Conservation (phyloP, 2,113 vertebrate species). For the Manacus vitellinus region DNA sequence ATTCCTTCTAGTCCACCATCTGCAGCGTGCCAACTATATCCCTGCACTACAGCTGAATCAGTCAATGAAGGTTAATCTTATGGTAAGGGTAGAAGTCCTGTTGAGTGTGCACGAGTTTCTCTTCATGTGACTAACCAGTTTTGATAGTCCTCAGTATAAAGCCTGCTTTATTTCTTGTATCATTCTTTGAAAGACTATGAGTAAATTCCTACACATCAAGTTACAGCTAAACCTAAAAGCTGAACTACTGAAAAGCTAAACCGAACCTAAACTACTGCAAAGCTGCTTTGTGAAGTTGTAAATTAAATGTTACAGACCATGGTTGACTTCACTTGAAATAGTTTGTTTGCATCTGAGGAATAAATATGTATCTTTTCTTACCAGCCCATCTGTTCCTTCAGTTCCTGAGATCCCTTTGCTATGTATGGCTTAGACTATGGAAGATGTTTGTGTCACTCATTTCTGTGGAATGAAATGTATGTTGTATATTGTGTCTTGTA, state of each 20-base stretch:
- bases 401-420: background rate
- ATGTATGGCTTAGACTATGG: fast-evolving
- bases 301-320: background rate
- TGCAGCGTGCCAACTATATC: conserved; percentile 90
- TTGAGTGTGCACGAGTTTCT: background rate
- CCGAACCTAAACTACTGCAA: no score
- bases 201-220: no score
- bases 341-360: background rate
- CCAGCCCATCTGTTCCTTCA: background rate
- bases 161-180: background rate
- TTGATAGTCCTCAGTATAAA: background rate
- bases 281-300: background rate
- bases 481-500: background rate
- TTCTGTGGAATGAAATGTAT: background rate
- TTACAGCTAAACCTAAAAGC: no score
- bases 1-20: conserved; percentile 89
- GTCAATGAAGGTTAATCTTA: conserved; percentile 74
- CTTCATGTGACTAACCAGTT: background rate
- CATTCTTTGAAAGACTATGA: background rate
- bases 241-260: no score
- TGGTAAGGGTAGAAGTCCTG: conserved; percentile 67
- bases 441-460: background rate
- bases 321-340: background rate
- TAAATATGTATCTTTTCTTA: background rate
- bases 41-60: conserved; percentile 90